These are phyloP conservation scores for Zosterops pallidus DNA, from an alignment of 2,113 vertebrate genomes.

Conservation along the genomic window DNA sequence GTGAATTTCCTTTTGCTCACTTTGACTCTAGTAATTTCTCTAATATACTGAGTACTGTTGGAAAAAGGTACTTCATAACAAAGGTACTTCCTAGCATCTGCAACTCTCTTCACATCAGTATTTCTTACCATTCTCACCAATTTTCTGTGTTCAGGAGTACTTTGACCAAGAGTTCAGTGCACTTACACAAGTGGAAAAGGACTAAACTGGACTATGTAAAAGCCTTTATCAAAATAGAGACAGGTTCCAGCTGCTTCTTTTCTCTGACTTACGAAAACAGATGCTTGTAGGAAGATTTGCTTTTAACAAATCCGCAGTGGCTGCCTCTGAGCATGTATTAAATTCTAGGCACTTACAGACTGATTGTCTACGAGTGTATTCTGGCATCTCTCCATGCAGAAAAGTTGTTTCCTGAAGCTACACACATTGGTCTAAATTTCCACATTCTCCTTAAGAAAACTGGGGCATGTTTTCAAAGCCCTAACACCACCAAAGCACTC, in stretches of 20 bases:
- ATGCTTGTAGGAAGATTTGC: not conserved
- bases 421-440: not conserved
- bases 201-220: not conserved
- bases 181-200: not conserved
- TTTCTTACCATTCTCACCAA: not conserved
- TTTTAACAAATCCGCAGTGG: not conserved
- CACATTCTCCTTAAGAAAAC: not conserved
- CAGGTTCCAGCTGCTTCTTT: not conserved
- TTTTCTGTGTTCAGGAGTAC: not conserved
- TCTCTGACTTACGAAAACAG: not conserved
- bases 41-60: not conserved
- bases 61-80: not conserved
- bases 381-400: not conserved
- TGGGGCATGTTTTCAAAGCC: not conserved
- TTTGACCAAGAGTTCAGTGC: not conserved
- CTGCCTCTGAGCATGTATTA: not conserved
- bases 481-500: not conserved
- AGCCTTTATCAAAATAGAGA: not conserved
- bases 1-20: not conserved
- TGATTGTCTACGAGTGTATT: not conserved
- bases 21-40: not conserved
- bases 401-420: not conserved
- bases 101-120: not conserved
- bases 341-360: not conserved
- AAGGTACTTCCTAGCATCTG: not conserved